Evolutionary conservation across 2,797 vertebrate genomes (phyloP), one percentile per base, ranked within the genome.

Genomic region (Muraenolepis orangiensis): DNA sequence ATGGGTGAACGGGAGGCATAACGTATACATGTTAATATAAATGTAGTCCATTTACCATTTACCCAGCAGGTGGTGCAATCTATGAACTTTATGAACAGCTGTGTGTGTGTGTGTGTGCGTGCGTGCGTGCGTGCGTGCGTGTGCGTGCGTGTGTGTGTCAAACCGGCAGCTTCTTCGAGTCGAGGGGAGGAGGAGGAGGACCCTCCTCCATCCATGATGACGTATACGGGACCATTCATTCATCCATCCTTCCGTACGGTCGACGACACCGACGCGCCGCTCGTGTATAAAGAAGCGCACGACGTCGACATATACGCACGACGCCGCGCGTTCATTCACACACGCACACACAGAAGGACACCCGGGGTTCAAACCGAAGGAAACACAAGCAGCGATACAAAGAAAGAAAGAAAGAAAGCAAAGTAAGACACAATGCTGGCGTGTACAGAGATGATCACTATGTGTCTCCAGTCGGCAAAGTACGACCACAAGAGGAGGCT

Each of bases 381-480:
- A 11, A n/a, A n/a, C n/a, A 69, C 18, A 61, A 20, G 77, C 66
- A 34, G 18, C 26, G n/a, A n/a, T n/a, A n/a, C n/a, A n/a, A n/a
- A n/a, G n/a, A n/a, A n/a, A n/a, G n/a, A n/a, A 81, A 72, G 30
- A 78, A 18, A 32, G 6, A 57, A 13, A 31, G 23, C n/a, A 30
- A 61, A 84, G 72, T 69, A n/a, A n/a, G 28, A 6, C 79, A 85
- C 82, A 78, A 94, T 95, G 94, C 88, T 96, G 91, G 93, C 94
- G 69, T 96, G 95, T 31, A 91, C 93, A 8, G 94, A 94, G 82
- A 91, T 95, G 86, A 94, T 96, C 82, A 93, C 95, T n/a, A 93
- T 95, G 92, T 96, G 95, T 88, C 91, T 95, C 38, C 93, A 95
- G 71, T 92, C 93, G 64, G 91, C 92, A 69, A 94, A 95, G 64